Conservation (phyloP, 2,888 invertebrate genomes). For the Scaptomyza tumidula region DNA sequence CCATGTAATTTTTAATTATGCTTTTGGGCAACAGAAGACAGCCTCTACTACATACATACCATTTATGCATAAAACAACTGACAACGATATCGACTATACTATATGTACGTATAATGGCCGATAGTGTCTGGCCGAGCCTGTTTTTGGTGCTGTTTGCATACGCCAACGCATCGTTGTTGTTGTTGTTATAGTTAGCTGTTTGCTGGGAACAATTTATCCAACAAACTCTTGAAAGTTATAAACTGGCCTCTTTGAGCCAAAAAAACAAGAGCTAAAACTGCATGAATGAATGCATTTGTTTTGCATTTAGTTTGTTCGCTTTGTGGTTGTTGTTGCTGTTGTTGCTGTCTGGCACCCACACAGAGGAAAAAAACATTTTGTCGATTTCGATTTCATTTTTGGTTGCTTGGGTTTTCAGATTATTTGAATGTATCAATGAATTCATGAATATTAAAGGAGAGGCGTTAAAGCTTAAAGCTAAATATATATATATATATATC, state of each 20-base stretch:
- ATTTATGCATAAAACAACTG: neutral
- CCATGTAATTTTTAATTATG: constrained; percentile 66
- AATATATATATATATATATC: constrained; percentile 6
- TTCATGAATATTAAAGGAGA: constrained; percentile 58
- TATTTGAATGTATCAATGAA: constrained; percentile 58
- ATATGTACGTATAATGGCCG: constrained; percentile 17
- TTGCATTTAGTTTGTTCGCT: constrained; percentile 44
- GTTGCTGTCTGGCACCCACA: constrained; percentile 61
- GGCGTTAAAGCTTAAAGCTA: constrained; percentile 46
- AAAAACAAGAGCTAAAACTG: constrained; percentile 28
- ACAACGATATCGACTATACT: constrained; percentile 4
- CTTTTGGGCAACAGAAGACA: constrained; percentile 52
- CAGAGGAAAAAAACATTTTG: constrained; percentile 32
- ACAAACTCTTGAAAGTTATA: constrained; percentile 53
- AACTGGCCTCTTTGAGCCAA: constrained; percentile 53
- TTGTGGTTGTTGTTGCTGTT: constrained; percentile 23
- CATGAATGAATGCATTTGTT: constrained; percentile 66
- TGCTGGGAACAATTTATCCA: constrained; percentile 46
- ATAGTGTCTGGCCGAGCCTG: constrained; percentile 53
- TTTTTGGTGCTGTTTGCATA: constrained; percentile 50
- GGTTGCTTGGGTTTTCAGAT: constrained; percentile 56
- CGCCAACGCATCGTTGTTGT: constrained; percentile 50
- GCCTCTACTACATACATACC: constrained; percentile 6
- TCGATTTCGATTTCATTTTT: constrained; percentile 67
- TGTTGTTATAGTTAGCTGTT: constrained; percentile 28